Evolutionary conservation across 2,113 vertebrate genomes (phyloP).

Genomic region (Meles meles): DNA sequence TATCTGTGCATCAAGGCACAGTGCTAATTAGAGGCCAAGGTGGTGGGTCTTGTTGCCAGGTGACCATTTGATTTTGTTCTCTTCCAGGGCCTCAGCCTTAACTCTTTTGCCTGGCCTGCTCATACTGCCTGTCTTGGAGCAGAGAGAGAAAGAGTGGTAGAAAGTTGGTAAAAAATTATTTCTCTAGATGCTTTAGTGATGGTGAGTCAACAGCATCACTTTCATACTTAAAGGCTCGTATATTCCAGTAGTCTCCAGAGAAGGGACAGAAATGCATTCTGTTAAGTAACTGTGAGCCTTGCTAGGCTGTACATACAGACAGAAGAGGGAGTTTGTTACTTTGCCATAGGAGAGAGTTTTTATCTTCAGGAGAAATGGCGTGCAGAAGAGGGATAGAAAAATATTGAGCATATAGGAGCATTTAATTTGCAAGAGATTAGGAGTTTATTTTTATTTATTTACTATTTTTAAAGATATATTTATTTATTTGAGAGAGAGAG

Average conservation of each 20-base stretch:
- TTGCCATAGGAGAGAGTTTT: neutral
- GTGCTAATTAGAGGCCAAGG: constrained; percentile 12
- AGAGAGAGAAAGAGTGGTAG: neutral
- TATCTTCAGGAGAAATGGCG: neutral
- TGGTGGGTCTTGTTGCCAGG: neutral
- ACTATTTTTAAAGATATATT: neutral
- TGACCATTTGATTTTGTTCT: neutral
- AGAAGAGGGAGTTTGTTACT: neutral
- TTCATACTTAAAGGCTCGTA: neutral
- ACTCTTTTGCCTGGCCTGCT: neutral
- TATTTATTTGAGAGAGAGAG: neutral
- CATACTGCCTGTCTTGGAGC: neutral
- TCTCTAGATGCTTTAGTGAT: neutral
- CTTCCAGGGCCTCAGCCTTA: neutral
- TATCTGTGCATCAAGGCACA: neutral
- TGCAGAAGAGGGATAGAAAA: neutral
- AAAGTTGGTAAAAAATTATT: neutral
- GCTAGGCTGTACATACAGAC: neutral
- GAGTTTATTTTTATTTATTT: neutral
- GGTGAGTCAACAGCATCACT: neutral
- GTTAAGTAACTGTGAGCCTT: neutral
- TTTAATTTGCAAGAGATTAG: neutral
- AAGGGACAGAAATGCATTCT: neutral
- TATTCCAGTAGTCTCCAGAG: neutral
- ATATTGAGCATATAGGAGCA: neutral